Evolutionary conservation across 2,888 invertebrate species (phyloP).

Genomic region (Nephrotoma flavescens): DNA sequence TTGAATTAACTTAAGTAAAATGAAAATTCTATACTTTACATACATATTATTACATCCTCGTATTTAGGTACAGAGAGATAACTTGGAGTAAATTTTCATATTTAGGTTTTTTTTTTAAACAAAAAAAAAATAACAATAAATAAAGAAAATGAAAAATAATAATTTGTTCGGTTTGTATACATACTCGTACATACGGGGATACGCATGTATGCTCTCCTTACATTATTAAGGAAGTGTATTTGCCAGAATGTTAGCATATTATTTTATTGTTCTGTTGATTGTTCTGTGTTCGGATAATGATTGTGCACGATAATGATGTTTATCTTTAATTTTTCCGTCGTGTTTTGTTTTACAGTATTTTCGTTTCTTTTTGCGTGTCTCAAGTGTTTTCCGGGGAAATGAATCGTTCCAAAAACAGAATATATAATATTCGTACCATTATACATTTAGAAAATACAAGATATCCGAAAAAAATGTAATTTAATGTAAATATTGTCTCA

Average conservation of each 20-base stretch:
- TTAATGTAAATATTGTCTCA: neutral
- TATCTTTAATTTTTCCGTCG: neutral
- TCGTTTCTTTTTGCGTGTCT: neutral
- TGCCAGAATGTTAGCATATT: neutral
- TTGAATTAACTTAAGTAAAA: neutral
- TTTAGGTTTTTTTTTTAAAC: neutral
- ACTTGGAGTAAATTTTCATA: neutral
- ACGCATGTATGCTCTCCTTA: neutral
- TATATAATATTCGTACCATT: neutral
- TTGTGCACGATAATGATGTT: neutral
- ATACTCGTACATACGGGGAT: neutral
- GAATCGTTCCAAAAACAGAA: neutral
- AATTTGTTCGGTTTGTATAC: neutral
- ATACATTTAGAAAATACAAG: neutral
- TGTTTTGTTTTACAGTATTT: neutral
- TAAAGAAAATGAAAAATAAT: neutral
- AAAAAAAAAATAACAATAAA: neutral
- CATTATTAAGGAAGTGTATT: neutral
- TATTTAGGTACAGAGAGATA: neutral
- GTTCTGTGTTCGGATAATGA: neutral
- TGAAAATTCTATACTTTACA: neutral
- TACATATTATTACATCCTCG: neutral
- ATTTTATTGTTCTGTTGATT: neutral
- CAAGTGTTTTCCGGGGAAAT: neutral
- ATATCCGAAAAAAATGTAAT: neutral